Percentiles rank a stretch among this genome's conserved stretches.
These are phyloP conservation scores for Luscinia megarhynchos DNA, from an alignment of 2,797 vertebrate genomes.

Conservation along the genomic window DNA sequence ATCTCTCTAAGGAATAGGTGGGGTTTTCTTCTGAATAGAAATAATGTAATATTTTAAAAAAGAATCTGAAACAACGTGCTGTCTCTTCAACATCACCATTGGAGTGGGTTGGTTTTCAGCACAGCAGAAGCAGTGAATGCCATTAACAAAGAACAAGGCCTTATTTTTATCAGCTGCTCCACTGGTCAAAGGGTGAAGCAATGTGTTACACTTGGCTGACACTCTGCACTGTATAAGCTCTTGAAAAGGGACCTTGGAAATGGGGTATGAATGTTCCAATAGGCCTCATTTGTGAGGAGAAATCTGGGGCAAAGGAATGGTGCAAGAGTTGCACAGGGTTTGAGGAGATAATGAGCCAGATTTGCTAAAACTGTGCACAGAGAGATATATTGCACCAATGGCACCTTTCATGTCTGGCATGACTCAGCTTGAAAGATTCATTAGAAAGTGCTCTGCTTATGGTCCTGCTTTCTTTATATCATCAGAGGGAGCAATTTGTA, in stretches of 20 bases:
- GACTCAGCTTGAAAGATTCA: background rate
- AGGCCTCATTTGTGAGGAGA: background rate
- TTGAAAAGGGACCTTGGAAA: background rate
- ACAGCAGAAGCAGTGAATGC: background rate
- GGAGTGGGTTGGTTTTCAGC: background rate
- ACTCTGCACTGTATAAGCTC: background rate
- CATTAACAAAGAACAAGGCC: background rate
- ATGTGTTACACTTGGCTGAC: background rate
- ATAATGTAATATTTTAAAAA: background rate
- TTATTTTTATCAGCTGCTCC: constrained; percentile 12
- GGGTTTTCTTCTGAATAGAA: background rate
- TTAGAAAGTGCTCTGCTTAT: background rate
- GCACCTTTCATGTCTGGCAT: background rate
- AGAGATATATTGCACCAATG: background rate
- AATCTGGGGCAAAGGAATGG: background rate
- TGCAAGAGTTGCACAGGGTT: background rate
- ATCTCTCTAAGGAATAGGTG: background rate
- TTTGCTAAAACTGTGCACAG: background rate
- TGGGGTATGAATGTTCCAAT: background rate
- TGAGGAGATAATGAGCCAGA: background rate
- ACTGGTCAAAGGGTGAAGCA: background rate
- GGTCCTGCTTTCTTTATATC: background rate
- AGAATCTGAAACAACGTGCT: background rate
- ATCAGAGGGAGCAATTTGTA: background rate
- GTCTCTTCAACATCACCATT: background rate